These are phyloP conservation scores for Diplodus sargus DNA, from an alignment of 2,797 vertebrate species.

Conservation along the genomic window DNA sequence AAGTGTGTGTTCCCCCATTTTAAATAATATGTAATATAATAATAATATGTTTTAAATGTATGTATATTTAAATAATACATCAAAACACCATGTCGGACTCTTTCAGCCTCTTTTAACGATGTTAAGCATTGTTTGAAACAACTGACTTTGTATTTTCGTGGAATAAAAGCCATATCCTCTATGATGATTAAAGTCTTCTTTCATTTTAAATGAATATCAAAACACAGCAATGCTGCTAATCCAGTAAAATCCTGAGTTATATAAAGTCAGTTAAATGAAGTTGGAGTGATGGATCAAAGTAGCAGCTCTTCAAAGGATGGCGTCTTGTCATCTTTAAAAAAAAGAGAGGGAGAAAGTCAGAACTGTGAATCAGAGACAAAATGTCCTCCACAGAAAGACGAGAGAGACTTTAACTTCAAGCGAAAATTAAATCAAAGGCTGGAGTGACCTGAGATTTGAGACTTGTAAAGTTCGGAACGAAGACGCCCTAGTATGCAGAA, in stretches of 20 bases:
- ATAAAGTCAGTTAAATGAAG: constrained; percentile 26
- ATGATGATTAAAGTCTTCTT: neutral
- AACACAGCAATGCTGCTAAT: neutral
- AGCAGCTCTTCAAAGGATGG: constrained; percentile 46
- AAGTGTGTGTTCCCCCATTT: no score
- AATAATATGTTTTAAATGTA: no score
- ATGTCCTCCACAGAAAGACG: constrained; percentile 38
- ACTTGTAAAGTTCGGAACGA: constrained; percentile 6
- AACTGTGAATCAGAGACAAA: constrained; percentile 43
- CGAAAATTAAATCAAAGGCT: constrained; percentile 49
- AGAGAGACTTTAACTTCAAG: constrained; percentile 17
- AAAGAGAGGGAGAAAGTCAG: constrained; percentile 16
- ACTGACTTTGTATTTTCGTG: no score
- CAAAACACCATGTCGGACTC: no score
- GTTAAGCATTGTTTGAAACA: no score
- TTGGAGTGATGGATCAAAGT: constrained; percentile 41
- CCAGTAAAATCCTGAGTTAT: neutral
- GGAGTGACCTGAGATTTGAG: neutral
- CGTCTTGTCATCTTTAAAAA: constrained; percentile 20
- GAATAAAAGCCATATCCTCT: neutral
- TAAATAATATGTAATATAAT: no score
- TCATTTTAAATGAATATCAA: neutral
- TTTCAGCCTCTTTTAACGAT: no score
- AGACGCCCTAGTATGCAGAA: neutral
- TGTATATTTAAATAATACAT: no score